Base-by-base conservation (phyloP, 2,888 invertebrate species). In the Chalcosyrphus nemorum region DNA sequence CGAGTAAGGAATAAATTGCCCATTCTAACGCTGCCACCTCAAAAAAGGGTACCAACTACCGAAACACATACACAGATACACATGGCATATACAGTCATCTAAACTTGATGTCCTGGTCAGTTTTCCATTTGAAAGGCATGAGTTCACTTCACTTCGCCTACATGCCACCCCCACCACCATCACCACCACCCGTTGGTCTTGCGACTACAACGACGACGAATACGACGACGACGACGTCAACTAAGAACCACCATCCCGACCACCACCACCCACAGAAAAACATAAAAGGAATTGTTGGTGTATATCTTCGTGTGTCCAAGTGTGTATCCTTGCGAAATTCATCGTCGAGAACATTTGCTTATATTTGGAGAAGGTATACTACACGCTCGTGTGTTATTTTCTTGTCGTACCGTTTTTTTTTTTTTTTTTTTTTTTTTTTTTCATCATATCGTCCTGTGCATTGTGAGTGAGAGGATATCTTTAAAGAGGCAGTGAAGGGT, bases 1-100 rank as follows among this genome's bases (percentile, higher is more conserved):
- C 85, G 87, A 85, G 86, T 85, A 86, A 86, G 87, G 85, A 86
- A 86, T 87, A 87, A 87, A 87, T 87, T 86, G 85, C 85, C 82
- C 87, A 87, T 82, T 78, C 86, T 86, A 43, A 72, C 74, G 66
- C 41, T 43, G 7, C 41, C 52, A 21, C 65, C 50, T 41, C n/a
- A n/a, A 43, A 66, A 84, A 78, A 63, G 78, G 72, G 50, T 77
- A 70, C 77, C 54, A 24, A 65, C 27, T 45, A 70, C 71, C 61
- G 63, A 47, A 29, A 19, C 59, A 47, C 47, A 70, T 19, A 41
- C 38, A 47, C 41, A 35, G 4, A 77, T 9, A 66, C 54, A 43
- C 61, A 45, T 19, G 47, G 32, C 47, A 13, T 19, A 81, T 77
- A 86, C 68, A 82, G 13, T 6, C 9, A 9, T 32, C 1, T 2